Conservation (phyloP, 92 coral and sea anemone species). For the Parazoanthus darwini region DNA sequence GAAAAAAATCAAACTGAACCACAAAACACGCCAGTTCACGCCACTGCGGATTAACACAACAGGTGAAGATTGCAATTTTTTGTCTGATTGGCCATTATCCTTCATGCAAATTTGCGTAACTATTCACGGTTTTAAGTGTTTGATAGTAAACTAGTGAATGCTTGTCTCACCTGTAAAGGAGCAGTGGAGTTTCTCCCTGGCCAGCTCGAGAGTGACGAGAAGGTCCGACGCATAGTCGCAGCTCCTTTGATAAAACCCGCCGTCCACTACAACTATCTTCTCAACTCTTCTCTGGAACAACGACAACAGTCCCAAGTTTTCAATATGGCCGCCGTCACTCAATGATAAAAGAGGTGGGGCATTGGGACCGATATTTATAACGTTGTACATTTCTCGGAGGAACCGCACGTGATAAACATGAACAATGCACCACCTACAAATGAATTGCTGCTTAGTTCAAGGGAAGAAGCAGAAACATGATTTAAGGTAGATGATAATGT, state of each 20-base stretch:
- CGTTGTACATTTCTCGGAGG: slow-evolving; percentile 70
- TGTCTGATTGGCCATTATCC: too few species aligned
- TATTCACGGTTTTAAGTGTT: background rate
- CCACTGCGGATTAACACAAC: too few species aligned
- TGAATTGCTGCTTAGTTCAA: too few species aligned
- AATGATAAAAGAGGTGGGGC: slow-evolving; percentile 73
- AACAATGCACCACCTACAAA: slow-evolving; percentile 77
- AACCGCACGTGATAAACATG: slow-evolving; percentile 82
- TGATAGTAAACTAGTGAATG: too few species aligned
- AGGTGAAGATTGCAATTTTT: too few species aligned
- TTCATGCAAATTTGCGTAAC: too few species aligned
- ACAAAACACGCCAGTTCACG: too few species aligned
- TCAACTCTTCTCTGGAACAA: slow-evolving; percentile 70
- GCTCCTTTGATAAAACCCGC: slow-evolving; percentile 53
- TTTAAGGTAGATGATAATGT: too few species aligned
- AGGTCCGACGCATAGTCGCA: slow-evolving; percentile 56
- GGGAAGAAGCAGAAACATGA: too few species aligned
- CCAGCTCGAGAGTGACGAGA: slow-evolving; percentile 61
- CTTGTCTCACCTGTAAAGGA: slow-evolving; percentile 59
- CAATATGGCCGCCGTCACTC: slow-evolving; percentile 86
- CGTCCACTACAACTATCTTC: slow-evolving; percentile 75
- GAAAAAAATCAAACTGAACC: too few species aligned
- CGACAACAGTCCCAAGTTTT: slow-evolving; percentile 73
- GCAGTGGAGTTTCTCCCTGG: slow-evolving; percentile 67
- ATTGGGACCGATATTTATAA: slow-evolving; percentile 72